phyloP scores from a whole-genome alignment of 2,113 vertebrate species.

The Pseudonaja textilis region DNA sequence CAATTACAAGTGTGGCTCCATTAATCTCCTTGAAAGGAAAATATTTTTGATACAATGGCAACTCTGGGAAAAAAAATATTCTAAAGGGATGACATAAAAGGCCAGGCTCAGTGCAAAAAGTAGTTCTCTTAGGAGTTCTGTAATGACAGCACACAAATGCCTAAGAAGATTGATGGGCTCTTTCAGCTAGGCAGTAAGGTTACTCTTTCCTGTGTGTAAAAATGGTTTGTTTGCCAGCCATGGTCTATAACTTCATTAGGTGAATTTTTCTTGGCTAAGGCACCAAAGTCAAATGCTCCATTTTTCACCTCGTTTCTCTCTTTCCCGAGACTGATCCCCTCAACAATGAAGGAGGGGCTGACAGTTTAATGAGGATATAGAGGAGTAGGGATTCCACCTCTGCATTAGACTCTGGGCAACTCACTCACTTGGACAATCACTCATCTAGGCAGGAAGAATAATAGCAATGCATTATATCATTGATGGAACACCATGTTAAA shows the following conservation, averaged over 20 bases:
- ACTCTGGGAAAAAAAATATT: conserved; percentile 33
- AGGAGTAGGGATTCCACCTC: neutral
- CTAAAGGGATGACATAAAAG: conserved; percentile 42
- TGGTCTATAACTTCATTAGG: conserved; percentile 41
- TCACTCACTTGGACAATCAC: too few species aligned
- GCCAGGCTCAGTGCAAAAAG: conserved; percentile 15
- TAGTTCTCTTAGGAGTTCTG: conserved; percentile 2
- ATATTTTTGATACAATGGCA: conserved; percentile 45
- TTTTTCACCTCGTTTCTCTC: neutral
- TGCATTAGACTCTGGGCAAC: conserved; percentile 1
- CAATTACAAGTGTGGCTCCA: conserved; percentile 33
- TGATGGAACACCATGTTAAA: neutral
- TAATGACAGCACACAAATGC: conserved; percentile 32
- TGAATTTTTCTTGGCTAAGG: conserved; percentile 47
- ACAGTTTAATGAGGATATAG: neutral
- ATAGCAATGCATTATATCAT: neutral
- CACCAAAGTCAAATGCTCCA: conserved; percentile 13
- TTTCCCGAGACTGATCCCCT: conserved; percentile 4
- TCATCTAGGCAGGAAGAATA: conserved; percentile 3
- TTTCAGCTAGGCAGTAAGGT: neutral
- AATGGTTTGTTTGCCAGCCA: conserved; percentile 39
- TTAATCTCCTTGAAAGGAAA: conserved; percentile 64
- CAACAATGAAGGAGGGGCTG: neutral
- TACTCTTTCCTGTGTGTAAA: conserved; percentile 32
- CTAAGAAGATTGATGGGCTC: conserved; percentile 36